Percentiles rank a stretch among this genome's conserved stretches.
These are phyloP conservation scores for Gobio gobio DNA, from an alignment of 2,113 vertebrate species.

Conservation along the genomic window DNA sequence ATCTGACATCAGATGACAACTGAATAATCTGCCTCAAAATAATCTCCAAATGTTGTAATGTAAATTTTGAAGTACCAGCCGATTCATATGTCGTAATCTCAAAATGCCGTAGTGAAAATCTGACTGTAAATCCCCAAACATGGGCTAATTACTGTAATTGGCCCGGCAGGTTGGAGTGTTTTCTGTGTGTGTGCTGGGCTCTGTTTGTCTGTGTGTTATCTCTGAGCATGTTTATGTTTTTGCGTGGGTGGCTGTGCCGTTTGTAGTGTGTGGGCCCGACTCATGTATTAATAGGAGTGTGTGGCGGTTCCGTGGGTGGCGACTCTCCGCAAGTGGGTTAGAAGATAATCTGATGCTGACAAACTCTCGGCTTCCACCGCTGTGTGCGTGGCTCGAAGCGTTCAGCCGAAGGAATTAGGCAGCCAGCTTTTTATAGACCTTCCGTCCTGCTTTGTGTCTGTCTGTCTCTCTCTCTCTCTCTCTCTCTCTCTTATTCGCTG, in stretches of 20 bases:
- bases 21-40: not conserved
- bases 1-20: not conserved
- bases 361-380: slow-evolving; percentile 37
- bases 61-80: not conserved
- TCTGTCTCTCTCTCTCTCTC: slow-evolving; percentile 22
- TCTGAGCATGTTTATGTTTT: slow-evolving; percentile 12
- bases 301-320: slow-evolving; percentile 56
- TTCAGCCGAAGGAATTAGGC: slow-evolving; percentile 58
- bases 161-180: not conserved
- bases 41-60: not conserved
- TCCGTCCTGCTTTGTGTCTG: slow-evolving; percentile 43
- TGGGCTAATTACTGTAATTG: not conserved
- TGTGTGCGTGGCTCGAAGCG: slow-evolving; percentile 43
- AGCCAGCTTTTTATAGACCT: slow-evolving; percentile 55
- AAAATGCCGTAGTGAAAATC: not conserved
- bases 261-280: slow-evolving; percentile 40
- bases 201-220: not conserved
- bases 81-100: not conserved
- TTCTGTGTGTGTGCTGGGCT: not conserved
- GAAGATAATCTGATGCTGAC: slow-evolving; percentile 72
- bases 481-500: slow-evolving; percentile 46
- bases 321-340: slow-evolving; percentile 67
- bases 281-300: slow-evolving; percentile 67
- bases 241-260: slow-evolving; percentile 6
- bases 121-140: not conserved